Base-by-base conservation (phyloP, 2,797 vertebrate genomes). In the Rhinatrema bivittatum region DNA sequence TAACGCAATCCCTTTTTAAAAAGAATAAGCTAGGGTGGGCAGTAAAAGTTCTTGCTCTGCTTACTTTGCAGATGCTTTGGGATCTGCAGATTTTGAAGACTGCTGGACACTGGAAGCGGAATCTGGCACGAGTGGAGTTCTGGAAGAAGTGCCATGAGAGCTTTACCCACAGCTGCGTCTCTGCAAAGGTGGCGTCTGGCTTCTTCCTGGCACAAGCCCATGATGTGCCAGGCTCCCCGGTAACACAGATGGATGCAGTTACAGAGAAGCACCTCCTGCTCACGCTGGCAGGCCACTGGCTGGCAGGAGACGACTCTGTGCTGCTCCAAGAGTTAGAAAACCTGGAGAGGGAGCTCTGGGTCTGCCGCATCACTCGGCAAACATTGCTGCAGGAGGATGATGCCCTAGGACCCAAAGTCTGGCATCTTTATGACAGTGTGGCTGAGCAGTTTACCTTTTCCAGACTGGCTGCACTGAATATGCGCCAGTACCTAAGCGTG, bases 101-200 rank as follows among this genome's bases (percentile, higher is more conserved):
- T 2, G 2, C 2, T 8, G 68, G 71, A 1, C 88, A 87, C 58
- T 97, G 94, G 95, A 56, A 72, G 4, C 61, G 81, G 13, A 38
- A 74, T 55, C 89, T 93, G 49, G 84, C 80, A 0, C 76, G 91
- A 5, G 58, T 72, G 3, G 52, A 69, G 25, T 91, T 96, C 78
- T 97, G 94, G 94, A 89, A 43, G 20, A 92, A 81, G 28, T 92
- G 92, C 46, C 84, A 94, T 0, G 70, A 87, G 25, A 87, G 40
- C 65, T 89, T 93, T 30, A 23, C 42, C 28, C 56, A 55, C 1
- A 84, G 89, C 12, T 8, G 29, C 3, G 43, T 89, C 11, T 78
- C 84, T 24, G 80, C 81, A 20, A 62, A 47, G 18, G 68, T 77
- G 0, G 90, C 88, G 0, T 72, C 86, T 0, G 29, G 22, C 2